Base-by-base conservation (phyloP, 1,140 invertebrate species). In the Spodoptera frugiperda region DNA sequence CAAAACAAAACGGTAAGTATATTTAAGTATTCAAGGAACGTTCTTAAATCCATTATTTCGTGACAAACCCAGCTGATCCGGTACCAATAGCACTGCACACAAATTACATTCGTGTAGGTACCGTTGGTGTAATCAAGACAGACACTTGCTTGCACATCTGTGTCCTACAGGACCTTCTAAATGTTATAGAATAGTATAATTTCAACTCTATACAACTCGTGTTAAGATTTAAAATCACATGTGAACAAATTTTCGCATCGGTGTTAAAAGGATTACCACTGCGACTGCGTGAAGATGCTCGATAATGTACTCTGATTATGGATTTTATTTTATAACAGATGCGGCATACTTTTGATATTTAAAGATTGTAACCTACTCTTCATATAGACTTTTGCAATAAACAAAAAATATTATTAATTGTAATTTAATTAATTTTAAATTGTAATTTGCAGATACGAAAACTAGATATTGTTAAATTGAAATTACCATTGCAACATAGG, bases 61-160 rank as follows among this genome's bases (percentile, higher is more conserved):
- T 83, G 86, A 87, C 85, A 84, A 78, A 76, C 59, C 76, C 83
- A 87, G 79, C 84, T 88, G 84, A 85, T 86, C 71, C 82, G 80
- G 84, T 78, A 78, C 79, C 49, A 73, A 76, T 80, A 77, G 48
- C 55, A 63, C 78, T 78, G 79, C 77, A 85, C 81, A 83, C 84
- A 89, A 91, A 92, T 92, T 89, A 88, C 88, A 90, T 91, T 90
- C 83, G 86, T 87, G 90, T 89, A 87, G n/a, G n/a, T n/a, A n/a
- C 85, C 79, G 79, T 84, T 84, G 83, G 77, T 80, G 84, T 89
- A 90, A 91, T 90, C 87, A 90, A 88, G 83, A 84, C 79, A 87
- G 87, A 88, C 87, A 87, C 81, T 87, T 83, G 78, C 83, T 82
- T 87, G 83, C 89, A 87, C 90, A 92, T 92, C 89, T 92, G 90